phyloP scores from a whole-genome alignment of 2,113 vertebrate genomes.

The Elaphurus davidianus region DNA sequence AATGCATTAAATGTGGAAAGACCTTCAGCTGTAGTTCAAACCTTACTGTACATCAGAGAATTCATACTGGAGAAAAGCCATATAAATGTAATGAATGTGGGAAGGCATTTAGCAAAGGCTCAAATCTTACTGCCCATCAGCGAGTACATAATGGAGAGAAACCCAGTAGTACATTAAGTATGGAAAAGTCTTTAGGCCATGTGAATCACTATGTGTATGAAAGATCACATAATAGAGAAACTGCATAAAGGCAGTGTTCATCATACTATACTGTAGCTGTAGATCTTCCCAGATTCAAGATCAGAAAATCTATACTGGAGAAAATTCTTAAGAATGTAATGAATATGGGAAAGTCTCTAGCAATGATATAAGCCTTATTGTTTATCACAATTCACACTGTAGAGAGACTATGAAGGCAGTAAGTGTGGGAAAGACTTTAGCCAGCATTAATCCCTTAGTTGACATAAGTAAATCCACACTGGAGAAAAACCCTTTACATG shows the following conservation, averaged over 20 bases:
- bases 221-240: slow-evolving; percentile 4
- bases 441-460: slow-evolving; percentile 8
- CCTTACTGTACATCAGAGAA: slow-evolving; percentile 82
- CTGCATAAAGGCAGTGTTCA: background rate
- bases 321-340: background rate
- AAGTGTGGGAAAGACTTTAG: background rate
- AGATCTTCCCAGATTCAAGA: background rate
- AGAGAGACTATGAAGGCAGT: background rate
- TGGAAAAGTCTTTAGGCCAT: slow-evolving; percentile 51
- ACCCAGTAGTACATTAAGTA: slow-evolving; percentile 26
- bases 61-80: slow-evolving; percentile 84
- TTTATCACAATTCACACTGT: background rate
- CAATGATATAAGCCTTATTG: background rate
- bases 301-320: background rate
- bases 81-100: slow-evolving; percentile 84
- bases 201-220: background rate
- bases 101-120: slow-evolving; percentile 83
- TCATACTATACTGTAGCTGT: background rate
- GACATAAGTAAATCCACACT: background rate
- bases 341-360: background rate
- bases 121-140: slow-evolving; percentile 81
- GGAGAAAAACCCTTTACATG: background rate
- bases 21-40: slow-evolving; percentile 79
- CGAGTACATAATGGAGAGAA: slow-evolving; percentile 73
- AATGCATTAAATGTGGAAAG: slow-evolving; percentile 69